Conservation (phyloP, 1,140 invertebrate species). For the Drosophila lini region DNA sequence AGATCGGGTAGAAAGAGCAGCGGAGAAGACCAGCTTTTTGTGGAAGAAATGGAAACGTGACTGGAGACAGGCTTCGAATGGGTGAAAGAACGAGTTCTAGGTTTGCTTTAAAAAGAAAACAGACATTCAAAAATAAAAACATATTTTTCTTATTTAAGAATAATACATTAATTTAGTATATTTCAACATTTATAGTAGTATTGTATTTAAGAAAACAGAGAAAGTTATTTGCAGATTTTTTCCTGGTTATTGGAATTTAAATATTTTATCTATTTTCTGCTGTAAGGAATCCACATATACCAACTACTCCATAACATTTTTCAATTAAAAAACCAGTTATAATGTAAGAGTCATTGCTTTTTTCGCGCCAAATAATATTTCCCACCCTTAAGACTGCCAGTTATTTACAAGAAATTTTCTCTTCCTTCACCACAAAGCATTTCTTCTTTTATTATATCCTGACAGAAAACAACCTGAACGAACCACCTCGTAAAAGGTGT, state of each 20-base stretch:
- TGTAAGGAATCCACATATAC: too few species aligned
- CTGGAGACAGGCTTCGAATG: constrained; percentile 18
- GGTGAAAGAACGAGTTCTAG: constrained; percentile 1
- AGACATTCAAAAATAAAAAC: background rate
- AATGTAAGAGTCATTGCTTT: background rate
- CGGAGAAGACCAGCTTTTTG: constrained; percentile 16
- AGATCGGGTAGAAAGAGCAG: background rate
- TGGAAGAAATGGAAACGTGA: constrained; percentile 32
- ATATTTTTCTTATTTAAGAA: background rate
- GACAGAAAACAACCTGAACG: constrained; percentile 24
- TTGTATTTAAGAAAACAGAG: background rate
- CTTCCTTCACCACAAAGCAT: constrained; percentile 5
- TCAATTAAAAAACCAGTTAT: background rate
- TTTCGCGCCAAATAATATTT: constrained; percentile 11
- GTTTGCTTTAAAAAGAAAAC: background rate
- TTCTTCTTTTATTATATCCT: constrained; percentile 9
- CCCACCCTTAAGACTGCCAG: background rate
- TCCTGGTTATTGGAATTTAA: too few species aligned
- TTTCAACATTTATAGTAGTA: too few species aligned
- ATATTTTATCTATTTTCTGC: too few species aligned
- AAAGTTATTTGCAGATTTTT: background rate
- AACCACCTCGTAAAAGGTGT: constrained; percentile 10
- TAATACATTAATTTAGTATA: background rate
- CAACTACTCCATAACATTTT: background rate
- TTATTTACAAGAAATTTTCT: background rate